Evolutionary conservation across 1,140 invertebrate genomes (phyloP), one percentile per base, ranked within the genome.

Genomic region (Dreissena polymorpha): DNA sequence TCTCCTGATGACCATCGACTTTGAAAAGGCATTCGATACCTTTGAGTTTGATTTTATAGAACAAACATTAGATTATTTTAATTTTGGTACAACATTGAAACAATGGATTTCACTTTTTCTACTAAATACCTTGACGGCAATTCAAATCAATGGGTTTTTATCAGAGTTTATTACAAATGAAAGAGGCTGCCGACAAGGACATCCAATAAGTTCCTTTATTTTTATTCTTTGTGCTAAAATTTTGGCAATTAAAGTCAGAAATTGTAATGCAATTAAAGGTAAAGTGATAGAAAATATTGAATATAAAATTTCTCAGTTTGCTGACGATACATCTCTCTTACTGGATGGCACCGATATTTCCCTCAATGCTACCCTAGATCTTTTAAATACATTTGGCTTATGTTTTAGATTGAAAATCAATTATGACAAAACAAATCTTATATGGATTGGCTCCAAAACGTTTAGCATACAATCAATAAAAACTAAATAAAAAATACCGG

Each of bases 221-320:
- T 78, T 78, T n/a, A n/a, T n/a, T n/a, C 27, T 76, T 0, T 67
- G 64, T 83, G 70, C 69, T 49, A 74, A 83, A 75, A 75, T 75
- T 0, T 23, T 75, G 25, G 63, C 70, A 64, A 27, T 65, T 3
- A 23, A 49, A 69, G 8, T 85, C 3, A 49, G 64, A 74, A 72
- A 79, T 18, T 79, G 55, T 57, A 71, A 25, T 12, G 18, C 65
- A 16, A 84, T 76, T 49, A 78, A 78, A 23, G 74, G 73, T 12
- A 78, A 71, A 13, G 39, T 51, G 57, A 25, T 57, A 0, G 39
- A 72, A 21, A 49, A 74, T 5, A 79, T 16, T 14, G 63, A 85
- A 69, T 51, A 27, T 51, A 10, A 69, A 7, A 21, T 85, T 0
- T 67, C 50, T 0, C 76, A 80, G 51, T 85, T 65, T 79, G 63